Evolutionary conservation across 2,113 vertebrate species (phyloP).

Genomic region (Ondatra zibethicus): DNA sequence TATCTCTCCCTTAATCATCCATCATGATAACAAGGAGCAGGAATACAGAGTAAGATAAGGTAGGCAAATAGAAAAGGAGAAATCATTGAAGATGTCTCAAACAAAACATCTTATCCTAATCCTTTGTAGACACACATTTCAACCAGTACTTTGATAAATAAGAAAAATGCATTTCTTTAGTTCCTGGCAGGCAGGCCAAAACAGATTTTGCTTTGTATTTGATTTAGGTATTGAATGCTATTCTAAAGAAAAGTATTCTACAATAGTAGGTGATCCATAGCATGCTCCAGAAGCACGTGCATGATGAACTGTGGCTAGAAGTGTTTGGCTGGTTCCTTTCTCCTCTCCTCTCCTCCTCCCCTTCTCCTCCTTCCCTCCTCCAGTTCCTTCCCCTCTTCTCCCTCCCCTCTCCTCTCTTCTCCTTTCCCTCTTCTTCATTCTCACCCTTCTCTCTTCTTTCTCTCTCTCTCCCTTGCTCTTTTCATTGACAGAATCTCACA

Average conservation of each 20-base stretch:
- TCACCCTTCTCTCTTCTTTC: too few species aligned
- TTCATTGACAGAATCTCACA: too few species aligned
- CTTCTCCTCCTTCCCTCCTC: too few species aligned
- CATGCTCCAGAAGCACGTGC: not conserved
- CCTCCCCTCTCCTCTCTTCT: too few species aligned
- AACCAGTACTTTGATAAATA: not conserved
- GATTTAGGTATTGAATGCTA: not conserved
- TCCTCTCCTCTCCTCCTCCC: too few species aligned
- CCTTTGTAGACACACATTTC: not conserved
- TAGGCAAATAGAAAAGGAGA: not conserved
- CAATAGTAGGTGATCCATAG: not conserved
- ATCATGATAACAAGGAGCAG: not conserved
- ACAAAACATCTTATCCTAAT: not conserved
- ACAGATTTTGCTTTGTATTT: not conserved
- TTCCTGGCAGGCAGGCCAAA: not conserved
- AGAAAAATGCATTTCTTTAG: not conserved
- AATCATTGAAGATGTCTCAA: constrained; percentile 34
- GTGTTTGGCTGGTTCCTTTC: not conserved
- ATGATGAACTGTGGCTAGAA: not conserved
- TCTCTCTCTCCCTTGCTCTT: too few species aligned
- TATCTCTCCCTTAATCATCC: not conserved
- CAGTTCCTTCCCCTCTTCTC: accelerated
- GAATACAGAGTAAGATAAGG: not conserved
- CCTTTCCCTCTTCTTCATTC: too few species aligned
- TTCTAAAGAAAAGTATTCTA: not conserved